A percentile compares a stretch with the other conserved stretches of the same genome.
Evolutionary conservation across 2,113 vertebrate species (phyloP).

Genomic region (Brachyhypopomus gauderio): DNA sequence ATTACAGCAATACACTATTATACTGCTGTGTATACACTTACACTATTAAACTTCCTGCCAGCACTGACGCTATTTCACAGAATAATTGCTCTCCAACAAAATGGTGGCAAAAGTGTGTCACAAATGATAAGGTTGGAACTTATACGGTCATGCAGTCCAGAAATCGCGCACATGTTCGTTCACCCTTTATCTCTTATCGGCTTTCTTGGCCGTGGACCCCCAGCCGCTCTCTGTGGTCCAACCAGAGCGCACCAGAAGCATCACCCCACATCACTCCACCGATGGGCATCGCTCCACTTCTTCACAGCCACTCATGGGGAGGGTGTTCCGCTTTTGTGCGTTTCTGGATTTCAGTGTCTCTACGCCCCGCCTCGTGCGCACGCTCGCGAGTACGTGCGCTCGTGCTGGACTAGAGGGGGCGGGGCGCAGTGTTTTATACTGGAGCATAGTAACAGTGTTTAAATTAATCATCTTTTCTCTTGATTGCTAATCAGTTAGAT

Average conservation of each 20-base stretch:
- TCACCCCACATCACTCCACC: constrained; percentile 38
- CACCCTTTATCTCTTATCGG: constrained; percentile 29
- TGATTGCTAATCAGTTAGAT: not conserved
- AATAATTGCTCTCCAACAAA: not conserved
- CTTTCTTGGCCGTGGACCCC: constrained; percentile 23
- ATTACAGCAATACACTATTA: too few relatives aligned
- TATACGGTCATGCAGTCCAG: not conserved
- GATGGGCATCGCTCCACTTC: constrained; percentile 32
- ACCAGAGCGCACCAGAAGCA: constrained; percentile 25
- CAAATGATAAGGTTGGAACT: not conserved
- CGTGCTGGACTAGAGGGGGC: not conserved
- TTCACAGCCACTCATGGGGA: constrained; percentile 22
- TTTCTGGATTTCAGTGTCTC: too few relatives aligned
- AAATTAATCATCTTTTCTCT: not conserved
- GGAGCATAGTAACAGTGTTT: too few relatives aligned
- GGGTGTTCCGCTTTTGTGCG: not conserved
- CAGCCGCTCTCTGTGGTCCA: constrained; percentile 17
- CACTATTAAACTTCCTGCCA: too few relatives aligned
- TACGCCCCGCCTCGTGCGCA: not conserved
- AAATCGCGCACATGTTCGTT: constrained; percentile 24
- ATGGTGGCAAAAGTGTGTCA: not conserved
- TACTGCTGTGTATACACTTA: too few relatives aligned
- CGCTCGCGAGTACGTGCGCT: not conserved
- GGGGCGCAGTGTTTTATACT: too few relatives aligned
- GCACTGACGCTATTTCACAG: not conserved